Evolutionary conservation across 2,797 vertebrate genomes (phyloP).

Genomic region (Poecilia gillii): DNA sequence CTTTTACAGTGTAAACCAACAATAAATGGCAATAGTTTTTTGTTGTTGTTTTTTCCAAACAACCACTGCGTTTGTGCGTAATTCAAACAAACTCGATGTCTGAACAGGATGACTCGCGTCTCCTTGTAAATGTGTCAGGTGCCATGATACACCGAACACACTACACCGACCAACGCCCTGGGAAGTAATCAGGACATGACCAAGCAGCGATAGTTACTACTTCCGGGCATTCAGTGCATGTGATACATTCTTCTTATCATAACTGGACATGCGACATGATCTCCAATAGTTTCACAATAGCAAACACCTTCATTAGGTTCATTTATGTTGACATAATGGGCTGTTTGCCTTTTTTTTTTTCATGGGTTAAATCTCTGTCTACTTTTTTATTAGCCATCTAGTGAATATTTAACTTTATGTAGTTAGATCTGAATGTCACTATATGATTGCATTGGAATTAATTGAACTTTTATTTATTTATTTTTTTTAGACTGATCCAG

Average conservation of each 20-base stretch:
- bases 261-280: background rate
- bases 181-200: constrained; percentile 41
- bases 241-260: constrained; percentile 1
- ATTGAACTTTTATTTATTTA: background rate
- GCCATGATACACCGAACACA: constrained; percentile 15
- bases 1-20: background rate
- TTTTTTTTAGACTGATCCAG: background rate
- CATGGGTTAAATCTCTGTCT: background rate
- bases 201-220: background rate
- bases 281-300: constrained; percentile 12
- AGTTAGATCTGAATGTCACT: background rate
- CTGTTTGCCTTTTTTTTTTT: background rate
- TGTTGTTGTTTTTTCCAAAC: background rate
- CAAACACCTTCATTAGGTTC: background rate
- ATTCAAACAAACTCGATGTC: constrained; percentile 32
- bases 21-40: background rate
- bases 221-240: constrained; percentile 2
- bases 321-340: background rate
- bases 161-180: constrained; percentile 31
- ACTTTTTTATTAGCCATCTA: background rate
- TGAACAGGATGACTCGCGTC: constrained; percentile 44
- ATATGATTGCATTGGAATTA: background rate
- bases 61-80: constrained; percentile 6
- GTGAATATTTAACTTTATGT: background rate
- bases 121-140: constrained; percentile 45